Conservation (phyloP, 1,140 invertebrate species). For the Phymastichus coffea region DNA sequence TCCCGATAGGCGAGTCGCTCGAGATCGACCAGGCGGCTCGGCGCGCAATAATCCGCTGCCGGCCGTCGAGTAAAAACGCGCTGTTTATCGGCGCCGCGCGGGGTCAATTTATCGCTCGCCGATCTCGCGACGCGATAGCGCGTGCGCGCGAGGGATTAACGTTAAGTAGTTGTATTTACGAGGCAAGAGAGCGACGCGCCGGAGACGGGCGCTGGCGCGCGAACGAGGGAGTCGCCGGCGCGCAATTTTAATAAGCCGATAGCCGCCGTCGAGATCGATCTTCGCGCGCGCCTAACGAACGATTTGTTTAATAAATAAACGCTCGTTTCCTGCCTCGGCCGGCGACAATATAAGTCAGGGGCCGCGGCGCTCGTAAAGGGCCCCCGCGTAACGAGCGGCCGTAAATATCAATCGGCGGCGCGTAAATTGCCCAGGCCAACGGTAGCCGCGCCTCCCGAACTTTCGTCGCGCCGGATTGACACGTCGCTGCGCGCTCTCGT, state of each 20-base stretch:
- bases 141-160: background rate
- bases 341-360: too few relatives aligned
- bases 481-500: background rate
- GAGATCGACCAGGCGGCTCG: slow-evolving; percentile 7
- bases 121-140: background rate
- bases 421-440: background rate
- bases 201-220: background rate
- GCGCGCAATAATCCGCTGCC: slow-evolving; percentile 7
- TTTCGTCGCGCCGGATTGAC: too few relatives aligned
- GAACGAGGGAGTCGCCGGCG: background rate
- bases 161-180: background rate
- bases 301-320: background rate
- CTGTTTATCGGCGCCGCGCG: slow-evolving; percentile 3
- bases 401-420: slow-evolving; percentile 6
- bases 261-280: too few relatives aligned
- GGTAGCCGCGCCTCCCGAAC: background rate
- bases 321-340: background rate
- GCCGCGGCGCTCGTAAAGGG: too few relatives aligned
- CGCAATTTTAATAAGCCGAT: background rate
- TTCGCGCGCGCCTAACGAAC: too few relatives aligned
- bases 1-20: background rate
- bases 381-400: background rate
- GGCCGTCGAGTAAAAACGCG: background rate
- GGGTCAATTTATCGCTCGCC: slow-evolving; percentile 1
- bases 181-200: too few relatives aligned